Conservation (phyloP, 2,797 vertebrate species). For the Todus mexicanus region DNA sequence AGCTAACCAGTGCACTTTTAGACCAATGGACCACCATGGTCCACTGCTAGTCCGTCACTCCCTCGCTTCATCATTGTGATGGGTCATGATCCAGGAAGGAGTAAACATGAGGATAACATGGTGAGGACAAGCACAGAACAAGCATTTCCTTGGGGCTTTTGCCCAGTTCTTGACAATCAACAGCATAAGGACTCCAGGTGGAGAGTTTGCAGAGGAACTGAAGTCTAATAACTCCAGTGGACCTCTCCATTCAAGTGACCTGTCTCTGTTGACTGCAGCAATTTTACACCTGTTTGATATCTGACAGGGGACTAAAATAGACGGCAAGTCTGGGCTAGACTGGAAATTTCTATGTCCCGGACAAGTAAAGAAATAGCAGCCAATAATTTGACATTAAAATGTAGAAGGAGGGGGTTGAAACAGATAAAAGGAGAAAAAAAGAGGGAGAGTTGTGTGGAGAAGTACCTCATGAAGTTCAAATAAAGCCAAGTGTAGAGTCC, state of each 20-base stretch:
- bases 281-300: background rate
- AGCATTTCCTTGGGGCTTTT: background rate
- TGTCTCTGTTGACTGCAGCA: background rate
- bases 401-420: background rate
- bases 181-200: background rate
- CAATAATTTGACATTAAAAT: background rate
- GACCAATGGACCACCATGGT: background rate
- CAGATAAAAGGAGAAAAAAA: background rate
- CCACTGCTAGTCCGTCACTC: background rate
- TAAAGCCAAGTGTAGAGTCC: no score
- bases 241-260: background rate
- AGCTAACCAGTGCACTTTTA: background rate
- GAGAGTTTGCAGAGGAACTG: background rate
- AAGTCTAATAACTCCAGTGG: background rate
- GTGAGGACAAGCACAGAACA: background rate
- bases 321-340: background rate
- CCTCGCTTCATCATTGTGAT: background rate
- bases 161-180: background rate
- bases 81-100: background rate
- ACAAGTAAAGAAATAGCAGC: background rate
- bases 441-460: no score
- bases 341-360: background rate
- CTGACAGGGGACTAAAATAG: background rate
- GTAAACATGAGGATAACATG: fast-evolving
- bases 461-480: no score